Evolutionary conservation across 2,113 vertebrate genomes (phyloP).

Genomic region (Corapipo altera): DNA sequence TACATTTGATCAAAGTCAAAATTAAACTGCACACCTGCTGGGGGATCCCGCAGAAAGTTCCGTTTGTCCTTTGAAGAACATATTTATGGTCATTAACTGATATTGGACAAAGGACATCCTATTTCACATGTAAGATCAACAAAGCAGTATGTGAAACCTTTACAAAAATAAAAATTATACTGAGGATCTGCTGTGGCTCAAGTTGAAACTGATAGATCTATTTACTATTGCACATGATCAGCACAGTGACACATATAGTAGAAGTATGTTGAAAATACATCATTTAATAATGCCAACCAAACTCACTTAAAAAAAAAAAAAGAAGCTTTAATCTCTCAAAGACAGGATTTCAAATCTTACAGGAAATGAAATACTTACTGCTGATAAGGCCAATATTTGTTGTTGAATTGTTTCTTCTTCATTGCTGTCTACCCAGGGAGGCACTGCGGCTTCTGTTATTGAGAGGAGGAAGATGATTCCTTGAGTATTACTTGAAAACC

Average conservation of each 20-base stretch:
- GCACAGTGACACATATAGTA: background rate
- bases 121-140: background rate
- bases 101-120: background rate
- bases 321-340: background rate
- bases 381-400: conserved; percentile 94
- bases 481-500: background rate
- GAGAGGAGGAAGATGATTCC: background rate
- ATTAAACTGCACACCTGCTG: conserved; percentile 89
- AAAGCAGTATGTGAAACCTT: background rate
- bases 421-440: conserved; percentile 95
- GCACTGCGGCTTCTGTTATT: conserved; percentile 86
- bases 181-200: background rate
- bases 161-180: background rate
- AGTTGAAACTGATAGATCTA: background rate
- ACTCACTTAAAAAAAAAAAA: background rate
- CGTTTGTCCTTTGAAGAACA: conserved; percentile 84
- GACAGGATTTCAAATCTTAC: background rate
- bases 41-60: conserved; percentile 91
- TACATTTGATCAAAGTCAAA: conserved; percentile 94
- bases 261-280: background rate
- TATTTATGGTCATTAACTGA: background rate
- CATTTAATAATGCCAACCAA: background rate
- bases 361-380: conserved; percentile 77
- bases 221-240: background rate
- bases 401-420: conserved; percentile 98